A percentile compares a stretch with the other conserved stretches of the same genome.
Evolutionary conservation across 2,888 invertebrate species (phyloP).

Genomic region (Pandemis cinnamomeana): DNA sequence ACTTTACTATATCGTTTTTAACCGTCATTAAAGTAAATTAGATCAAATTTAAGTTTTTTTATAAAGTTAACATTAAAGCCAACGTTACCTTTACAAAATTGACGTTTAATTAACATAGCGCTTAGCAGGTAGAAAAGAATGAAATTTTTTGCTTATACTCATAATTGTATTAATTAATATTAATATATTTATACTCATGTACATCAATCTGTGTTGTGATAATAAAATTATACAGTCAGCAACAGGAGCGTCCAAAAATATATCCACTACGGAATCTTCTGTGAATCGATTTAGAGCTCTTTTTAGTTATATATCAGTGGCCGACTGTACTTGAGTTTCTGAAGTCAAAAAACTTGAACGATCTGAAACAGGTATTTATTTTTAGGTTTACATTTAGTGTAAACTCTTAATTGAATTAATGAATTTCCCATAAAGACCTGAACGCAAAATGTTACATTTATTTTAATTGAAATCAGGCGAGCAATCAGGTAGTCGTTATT

Average conservation of each 20-base stretch:
- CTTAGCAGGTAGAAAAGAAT: neutral
- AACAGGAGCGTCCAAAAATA: neutral
- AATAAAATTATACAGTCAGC: neutral
- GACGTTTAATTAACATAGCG: neutral
- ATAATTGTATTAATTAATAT: too few relatives aligned
- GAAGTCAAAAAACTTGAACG: neutral
- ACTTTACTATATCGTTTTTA: neutral
- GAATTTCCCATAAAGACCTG: neutral
- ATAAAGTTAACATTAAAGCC: neutral
- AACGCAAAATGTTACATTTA: too few relatives aligned
- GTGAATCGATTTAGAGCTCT: neutral
- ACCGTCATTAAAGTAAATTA: neutral
- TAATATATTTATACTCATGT: neutral
- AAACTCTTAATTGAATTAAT: neutral
- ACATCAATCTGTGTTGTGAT: neutral
- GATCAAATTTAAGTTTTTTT: neutral
- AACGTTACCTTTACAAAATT: neutral
- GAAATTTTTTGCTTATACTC: neutral
- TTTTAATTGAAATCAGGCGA: too few relatives aligned
- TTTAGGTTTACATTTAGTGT: neutral
- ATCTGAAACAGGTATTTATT: constrained; percentile 2
- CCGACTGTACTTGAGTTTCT: neutral
- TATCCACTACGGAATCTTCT: neutral
- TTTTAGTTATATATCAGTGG: neutral
- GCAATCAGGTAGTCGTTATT: neutral